Evolutionary conservation across 30 jellyfish, hydroid and myxozoan species (phyloP).

Genomic region (Cassiopea xamachana): DNA sequence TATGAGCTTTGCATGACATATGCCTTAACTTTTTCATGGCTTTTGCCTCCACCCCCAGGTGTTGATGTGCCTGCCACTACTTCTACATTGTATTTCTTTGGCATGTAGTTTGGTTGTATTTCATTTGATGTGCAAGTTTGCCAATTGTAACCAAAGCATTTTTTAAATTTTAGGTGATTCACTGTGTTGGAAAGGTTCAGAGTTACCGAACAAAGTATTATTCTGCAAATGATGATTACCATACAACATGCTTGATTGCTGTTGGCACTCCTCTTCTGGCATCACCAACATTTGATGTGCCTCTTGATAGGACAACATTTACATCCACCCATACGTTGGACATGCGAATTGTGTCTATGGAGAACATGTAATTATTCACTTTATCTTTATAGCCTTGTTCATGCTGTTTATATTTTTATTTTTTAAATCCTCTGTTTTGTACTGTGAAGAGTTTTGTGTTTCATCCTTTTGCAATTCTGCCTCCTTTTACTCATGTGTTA

Average conservation of each 20-base stretch:
- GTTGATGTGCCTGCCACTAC: too few relatives aligned
- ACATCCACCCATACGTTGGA: slow-evolving; percentile 90
- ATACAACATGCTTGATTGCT: slow-evolving; percentile 85
- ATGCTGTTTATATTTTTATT: too few relatives aligned
- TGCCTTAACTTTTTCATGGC: too few relatives aligned
- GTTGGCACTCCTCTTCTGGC: slow-evolving; percentile 91
- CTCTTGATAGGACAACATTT: slow-evolving; percentile 82
- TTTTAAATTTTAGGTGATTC: slow-evolving; percentile 75
- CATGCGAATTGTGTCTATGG: slow-evolving; percentile 73
- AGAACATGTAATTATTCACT: slow-evolving; percentile 67
- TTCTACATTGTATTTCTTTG: too few relatives aligned
- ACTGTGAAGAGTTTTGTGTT: too few relatives aligned
- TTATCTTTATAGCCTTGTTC: not conserved
- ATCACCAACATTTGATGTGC: slow-evolving; percentile 86
- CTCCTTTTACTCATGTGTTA: too few relatives aligned
- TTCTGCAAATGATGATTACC: slow-evolving; percentile 39
- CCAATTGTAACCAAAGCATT: not conserved
- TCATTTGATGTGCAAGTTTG: not conserved
- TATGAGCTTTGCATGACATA: too few relatives aligned
- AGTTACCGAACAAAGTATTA: slow-evolving; percentile 82
- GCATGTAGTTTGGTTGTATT: too few relatives aligned
- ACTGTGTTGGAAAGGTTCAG: slow-evolving; percentile 90
- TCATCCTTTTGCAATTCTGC: too few relatives aligned
- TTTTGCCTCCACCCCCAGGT: too few relatives aligned
- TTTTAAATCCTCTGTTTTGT: not conserved